A percentile compares a stretch with the other conserved stretches of the same genome.
These are phyloP conservation scores for Panagrolaimus sp. DNA, from an alignment of 1,140 invertebrate species.

Conservation along the genomic window DNA sequence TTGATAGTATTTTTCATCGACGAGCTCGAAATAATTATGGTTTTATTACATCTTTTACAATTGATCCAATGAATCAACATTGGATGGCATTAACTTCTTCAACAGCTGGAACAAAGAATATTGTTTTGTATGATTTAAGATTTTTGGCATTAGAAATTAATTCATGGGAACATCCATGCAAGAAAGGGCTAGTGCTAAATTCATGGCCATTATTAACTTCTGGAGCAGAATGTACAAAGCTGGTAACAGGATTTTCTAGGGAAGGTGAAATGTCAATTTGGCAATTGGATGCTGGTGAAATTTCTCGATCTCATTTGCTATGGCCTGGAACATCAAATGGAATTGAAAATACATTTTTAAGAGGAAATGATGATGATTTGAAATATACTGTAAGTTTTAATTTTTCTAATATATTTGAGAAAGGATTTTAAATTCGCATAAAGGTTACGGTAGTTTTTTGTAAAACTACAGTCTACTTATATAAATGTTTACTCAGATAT, in stretches of 20 bases:
- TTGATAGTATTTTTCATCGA: slow-evolving; percentile 32
- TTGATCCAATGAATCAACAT: slow-evolving; percentile 43
- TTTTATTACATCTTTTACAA: slow-evolving; percentile 40
- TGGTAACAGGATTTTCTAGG: slow-evolving; percentile 38
- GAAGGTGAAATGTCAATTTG: slow-evolving; percentile 41
- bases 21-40: slow-evolving; percentile 34
- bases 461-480: too few relatives aligned
- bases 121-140: slow-evolving; percentile 20
- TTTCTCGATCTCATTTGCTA: slow-evolving; percentile 36
- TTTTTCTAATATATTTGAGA: not conserved
- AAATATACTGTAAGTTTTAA: not conserved
- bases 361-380: not conserved
- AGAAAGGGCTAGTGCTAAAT: slow-evolving; percentile 13
- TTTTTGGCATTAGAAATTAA: slow-evolving; percentile 43
- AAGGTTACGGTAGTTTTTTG: slow-evolving; percentile 7
- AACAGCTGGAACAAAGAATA: slow-evolving; percentile 42
- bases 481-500: too few relatives aligned
- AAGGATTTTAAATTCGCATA: too few relatives aligned
- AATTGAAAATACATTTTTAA: slow-evolving; percentile 36
- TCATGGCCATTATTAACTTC: slow-evolving; percentile 10
- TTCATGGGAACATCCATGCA: slow-evolving; percentile 39
- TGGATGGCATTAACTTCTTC: slow-evolving; percentile 49
- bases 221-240: not conserved
- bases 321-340: slow-evolving; percentile 32
- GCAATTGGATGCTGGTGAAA: slow-evolving; percentile 29